Base-by-base conservation (phyloP, 2,797 vertebrate genomes). In the Pelobates cultripes region DNA sequence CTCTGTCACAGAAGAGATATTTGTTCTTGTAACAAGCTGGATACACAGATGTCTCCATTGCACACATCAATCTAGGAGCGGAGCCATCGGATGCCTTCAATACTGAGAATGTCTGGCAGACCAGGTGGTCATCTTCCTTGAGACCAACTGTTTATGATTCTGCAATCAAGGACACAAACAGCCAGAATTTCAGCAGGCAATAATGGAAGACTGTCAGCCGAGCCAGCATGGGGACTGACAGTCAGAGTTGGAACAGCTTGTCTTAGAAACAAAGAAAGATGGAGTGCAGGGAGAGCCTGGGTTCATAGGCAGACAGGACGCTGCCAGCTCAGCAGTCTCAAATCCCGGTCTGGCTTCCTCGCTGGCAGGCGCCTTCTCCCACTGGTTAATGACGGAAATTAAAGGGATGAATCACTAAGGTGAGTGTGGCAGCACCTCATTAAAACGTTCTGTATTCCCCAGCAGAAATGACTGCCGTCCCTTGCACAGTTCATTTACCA, bases 401-500 rank as follows among this genome's bases (percentile, higher is more conserved):
- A 79, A 83, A 60, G 87, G 66, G 78, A 84, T 86, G 88, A 88
- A 84, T 82, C 89, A 90, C 90, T 89, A 85, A 78, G 88, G 89
- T 86, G 86, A 1, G 12, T 41, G 4, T 86, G 55, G 53, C 85
- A 51, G 85, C 85, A 84, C 87, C 91, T 92, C 89, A 94, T 92
- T 92, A 94, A 92, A 90, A 85, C 68, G 85, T 85, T n/a, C 86
- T 12, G 10, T 17, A 90, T 90, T 90, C 92, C 91, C 90, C 87
- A 78, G 67, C 85, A 86, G 43, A 86, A 86, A 88, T 71, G 86
- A 87, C 83, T 86, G 81, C 86, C 43, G 10, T 87, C 87, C 89
- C 89, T 1, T 0, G 89, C 87, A 87, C 85, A 90, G 90, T 90
- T 94, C 93, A 92, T 94, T 93, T 93, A 93, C 92, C 93, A 92